Percentiles rank a stretch among this genome's conserved stretches.
Conservation (phyloP, 2,888 invertebrate genomes). For the Caenorhabditis auriculariae region DNA sequence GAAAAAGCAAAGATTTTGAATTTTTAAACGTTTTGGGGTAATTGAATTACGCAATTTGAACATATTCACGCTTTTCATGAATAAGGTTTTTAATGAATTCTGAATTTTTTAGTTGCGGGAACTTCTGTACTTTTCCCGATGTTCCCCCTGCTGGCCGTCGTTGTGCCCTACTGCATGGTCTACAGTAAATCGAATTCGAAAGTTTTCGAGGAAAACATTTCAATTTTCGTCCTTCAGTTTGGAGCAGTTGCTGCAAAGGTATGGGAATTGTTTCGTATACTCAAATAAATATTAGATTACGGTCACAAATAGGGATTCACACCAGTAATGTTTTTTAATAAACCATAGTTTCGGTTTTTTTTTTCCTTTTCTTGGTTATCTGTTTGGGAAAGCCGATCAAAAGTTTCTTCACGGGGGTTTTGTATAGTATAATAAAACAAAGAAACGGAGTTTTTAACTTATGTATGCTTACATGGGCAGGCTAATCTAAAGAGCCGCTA, state of each 20-base stretch:
- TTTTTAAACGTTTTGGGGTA: background rate
- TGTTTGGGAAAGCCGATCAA: too few relatives aligned
- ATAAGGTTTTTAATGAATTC: too few relatives aligned
- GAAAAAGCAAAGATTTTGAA: background rate
- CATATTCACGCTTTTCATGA: background rate
- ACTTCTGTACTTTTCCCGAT: conserved; percentile 86
- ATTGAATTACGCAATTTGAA: background rate
- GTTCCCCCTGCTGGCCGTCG: conserved; percentile 86
- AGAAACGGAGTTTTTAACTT: background rate
- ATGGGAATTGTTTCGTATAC: too few relatives aligned
- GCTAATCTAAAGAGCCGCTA: too few relatives aligned
- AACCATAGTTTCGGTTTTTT: too few relatives aligned
- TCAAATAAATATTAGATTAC: too few relatives aligned
- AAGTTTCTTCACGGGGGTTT: too few relatives aligned
- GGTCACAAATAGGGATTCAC: too few relatives aligned
- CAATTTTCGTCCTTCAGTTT: conserved; percentile 88
- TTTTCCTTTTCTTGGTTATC: too few relatives aligned
- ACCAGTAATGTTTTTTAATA: too few relatives aligned
- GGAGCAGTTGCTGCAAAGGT: conserved; percentile 81
- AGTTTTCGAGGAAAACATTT: conserved; percentile 78
- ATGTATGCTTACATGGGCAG: too few relatives aligned
- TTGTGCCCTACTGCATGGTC: conserved; percentile 88
- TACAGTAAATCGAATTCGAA: conserved; percentile 77
- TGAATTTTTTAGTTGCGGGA: conserved; percentile 42
- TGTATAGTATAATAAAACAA: too few relatives aligned